These are phyloP conservation scores for Cephus spinipes DNA, from an alignment of 2,888 invertebrate genomes.

Conservation along the genomic window DNA sequence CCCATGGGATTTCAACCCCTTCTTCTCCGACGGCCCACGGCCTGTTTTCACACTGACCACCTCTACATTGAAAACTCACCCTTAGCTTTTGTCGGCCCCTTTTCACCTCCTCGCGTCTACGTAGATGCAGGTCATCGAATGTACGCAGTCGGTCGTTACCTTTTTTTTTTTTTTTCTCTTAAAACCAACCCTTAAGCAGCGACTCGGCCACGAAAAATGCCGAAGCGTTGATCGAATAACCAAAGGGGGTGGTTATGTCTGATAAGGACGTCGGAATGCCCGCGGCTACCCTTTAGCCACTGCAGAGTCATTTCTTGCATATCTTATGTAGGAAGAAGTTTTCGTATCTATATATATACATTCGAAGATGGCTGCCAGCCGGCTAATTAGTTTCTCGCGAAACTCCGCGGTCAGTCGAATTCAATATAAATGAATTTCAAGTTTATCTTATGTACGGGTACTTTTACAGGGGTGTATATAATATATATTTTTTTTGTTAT, in stretches of 20 bases:
- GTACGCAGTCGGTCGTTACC: neutral
- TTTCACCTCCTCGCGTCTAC: conserved; percentile 13
- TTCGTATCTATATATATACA: no score
- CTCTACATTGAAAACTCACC: neutral
- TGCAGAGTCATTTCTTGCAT: neutral
- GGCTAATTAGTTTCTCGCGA: neutral
- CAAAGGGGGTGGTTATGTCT: neutral
- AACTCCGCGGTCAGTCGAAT: neutral
- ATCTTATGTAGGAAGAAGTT: neutral
- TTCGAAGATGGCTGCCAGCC: neutral
- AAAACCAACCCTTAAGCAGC: neutral
- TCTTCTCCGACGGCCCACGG: neutral
- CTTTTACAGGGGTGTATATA: neutral
- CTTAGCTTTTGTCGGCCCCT: conserved; percentile 7
- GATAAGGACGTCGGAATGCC: neutral
- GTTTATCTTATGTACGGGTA: neutral
- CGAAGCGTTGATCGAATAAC: neutral
- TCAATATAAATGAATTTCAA: neutral
- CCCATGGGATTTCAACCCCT: neutral
- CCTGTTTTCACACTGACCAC: neutral
- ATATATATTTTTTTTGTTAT: no score
- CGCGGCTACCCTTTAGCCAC: neutral
- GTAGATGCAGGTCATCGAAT: conserved; percentile 12
- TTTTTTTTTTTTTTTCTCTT: no score
- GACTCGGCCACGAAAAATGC: neutral